Evolutionary conservation across 53 echinoderm and acorn worm species (phyloP), one percentile per base, ranked within the genome.

Genomic region (Arbacia lixula): DNA sequence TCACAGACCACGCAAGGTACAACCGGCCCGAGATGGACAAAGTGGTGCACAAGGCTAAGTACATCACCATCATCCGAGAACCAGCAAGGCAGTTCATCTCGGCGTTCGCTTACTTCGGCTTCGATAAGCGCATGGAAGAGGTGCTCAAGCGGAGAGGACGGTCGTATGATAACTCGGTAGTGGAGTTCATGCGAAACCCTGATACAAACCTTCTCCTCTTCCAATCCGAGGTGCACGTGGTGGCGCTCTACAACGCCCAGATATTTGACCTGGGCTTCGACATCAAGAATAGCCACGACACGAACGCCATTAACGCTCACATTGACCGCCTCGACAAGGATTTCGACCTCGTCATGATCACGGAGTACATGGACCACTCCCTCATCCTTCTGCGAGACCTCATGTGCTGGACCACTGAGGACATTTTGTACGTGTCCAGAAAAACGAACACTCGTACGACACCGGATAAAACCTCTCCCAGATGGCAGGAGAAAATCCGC

Each of bases 221-320:
- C 63, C 28, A 42, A 28, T 42, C 62, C 10, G 30, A 38, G 8
- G 39, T 30, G 26, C 62, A 74, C 62, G 60, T 63, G 16, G 74
- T 74, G 11, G 82, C 46, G 12, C 33, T 66, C n/a, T 53, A 58
- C 64, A 76, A 85, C 53, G 53, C 63, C 20, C 84, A 83, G 50
- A 83, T 90, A 25, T 86, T 72, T 46, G 91, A 91, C n/a, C 68
- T 91, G 0, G 91, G 91, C 34, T 53, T 91, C 20, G 88, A 91
- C 27, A 77, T 31, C 37, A 30, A 26, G 2, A 22, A 68, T 26
- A 74, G 73, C 31, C 31, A 50, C 41, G 49, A 87, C 64, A 8
- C 17, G 3, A 37, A 27, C 19, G 28, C 60, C 28, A 83, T 88
- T 3, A 38, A 78, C 3, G 60, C 28, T 12, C 78, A 28, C 14